phyloP scores from a whole-genome alignment of 2,888 invertebrate genomes.

The Meghimatium bilineatum region DNA sequence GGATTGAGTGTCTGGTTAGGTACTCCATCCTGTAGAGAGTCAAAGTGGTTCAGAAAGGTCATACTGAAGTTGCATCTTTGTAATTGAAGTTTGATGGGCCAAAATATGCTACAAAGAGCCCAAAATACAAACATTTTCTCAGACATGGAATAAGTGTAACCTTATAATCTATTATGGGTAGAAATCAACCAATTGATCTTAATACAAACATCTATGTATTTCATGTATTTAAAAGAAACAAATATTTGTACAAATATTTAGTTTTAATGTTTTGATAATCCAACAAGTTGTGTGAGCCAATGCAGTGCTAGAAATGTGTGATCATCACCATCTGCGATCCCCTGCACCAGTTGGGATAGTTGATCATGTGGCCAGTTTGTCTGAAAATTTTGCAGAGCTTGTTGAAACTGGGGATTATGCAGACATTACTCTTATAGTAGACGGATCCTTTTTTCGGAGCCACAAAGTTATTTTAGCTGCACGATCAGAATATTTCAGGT shows the following conservation, averaged over 20 bases:
- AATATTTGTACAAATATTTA: not conserved
- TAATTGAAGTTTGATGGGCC: too few species aligned
- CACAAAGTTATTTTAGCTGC: conserved; percentile 94
- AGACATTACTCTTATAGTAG: conserved; percentile 91
- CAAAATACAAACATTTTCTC: too few species aligned
- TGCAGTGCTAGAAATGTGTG: conserved; percentile 66
- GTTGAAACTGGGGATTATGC: conserved; percentile 92
- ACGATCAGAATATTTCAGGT: conserved; percentile 96
- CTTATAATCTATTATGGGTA: too few species aligned
- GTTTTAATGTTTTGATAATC: conserved; percentile 3
- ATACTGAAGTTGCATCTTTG: too few species aligned
- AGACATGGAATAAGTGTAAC: too few species aligned
- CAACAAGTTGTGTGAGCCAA: not conserved
- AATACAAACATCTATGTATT: too few species aligned
- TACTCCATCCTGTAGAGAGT: too few species aligned
- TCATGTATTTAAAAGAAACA: too few species aligned
- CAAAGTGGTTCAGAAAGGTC: too few species aligned
- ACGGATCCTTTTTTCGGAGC: conserved; percentile 83
- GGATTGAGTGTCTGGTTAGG: too few species aligned
- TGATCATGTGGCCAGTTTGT: conserved; percentile 86
- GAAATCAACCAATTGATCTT: too few species aligned
- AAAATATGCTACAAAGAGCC: too few species aligned
- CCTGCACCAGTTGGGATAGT: conserved; percentile 81
- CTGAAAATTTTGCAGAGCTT: conserved; percentile 89
- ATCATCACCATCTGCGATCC: conserved; percentile 75